These are phyloP conservation scores for Oxyruncus cristatus DNA, from an alignment of 2,113 vertebrate genomes.

Conservation along the genomic window DNA sequence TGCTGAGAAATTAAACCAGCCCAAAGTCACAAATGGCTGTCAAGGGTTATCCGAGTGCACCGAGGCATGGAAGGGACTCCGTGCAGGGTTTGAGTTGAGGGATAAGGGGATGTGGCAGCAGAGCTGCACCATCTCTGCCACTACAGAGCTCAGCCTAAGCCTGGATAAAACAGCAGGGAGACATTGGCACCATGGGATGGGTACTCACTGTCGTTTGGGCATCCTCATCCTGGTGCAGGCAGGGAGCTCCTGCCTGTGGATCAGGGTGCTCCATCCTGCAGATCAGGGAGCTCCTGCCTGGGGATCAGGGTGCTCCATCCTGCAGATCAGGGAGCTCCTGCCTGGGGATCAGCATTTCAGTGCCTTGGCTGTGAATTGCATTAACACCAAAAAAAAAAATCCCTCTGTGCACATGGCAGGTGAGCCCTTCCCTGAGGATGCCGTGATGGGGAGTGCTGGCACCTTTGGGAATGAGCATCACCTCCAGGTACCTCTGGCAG, in stretches of 20 bases:
- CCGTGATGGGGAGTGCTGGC: accelerated
- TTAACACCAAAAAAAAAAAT: too few relatives aligned
- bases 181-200: not conserved
- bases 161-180: not conserved
- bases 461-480: not conserved
- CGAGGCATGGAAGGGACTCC: not conserved
- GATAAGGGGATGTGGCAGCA: not conserved
- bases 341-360: not conserved
- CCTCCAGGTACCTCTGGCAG: too few relatives aligned
- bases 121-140: not conserved
- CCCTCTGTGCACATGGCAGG: too few relatives aligned
- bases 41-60: not conserved
- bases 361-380: not conserved
- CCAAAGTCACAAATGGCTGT: accelerated
- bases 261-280: not conserved
- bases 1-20: not conserved
- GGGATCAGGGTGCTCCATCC: not conserved
- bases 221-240: not conserved
- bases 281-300: not conserved
- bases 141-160: not conserved
- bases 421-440: not conserved
- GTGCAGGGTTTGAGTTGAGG: not conserved
- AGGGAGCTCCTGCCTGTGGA: not conserved
- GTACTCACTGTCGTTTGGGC: accelerated
- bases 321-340: too few relatives aligned